phyloP scores from a whole-genome alignment of 2,113 vertebrate genomes.

The Podarcis cretensis region DNA sequence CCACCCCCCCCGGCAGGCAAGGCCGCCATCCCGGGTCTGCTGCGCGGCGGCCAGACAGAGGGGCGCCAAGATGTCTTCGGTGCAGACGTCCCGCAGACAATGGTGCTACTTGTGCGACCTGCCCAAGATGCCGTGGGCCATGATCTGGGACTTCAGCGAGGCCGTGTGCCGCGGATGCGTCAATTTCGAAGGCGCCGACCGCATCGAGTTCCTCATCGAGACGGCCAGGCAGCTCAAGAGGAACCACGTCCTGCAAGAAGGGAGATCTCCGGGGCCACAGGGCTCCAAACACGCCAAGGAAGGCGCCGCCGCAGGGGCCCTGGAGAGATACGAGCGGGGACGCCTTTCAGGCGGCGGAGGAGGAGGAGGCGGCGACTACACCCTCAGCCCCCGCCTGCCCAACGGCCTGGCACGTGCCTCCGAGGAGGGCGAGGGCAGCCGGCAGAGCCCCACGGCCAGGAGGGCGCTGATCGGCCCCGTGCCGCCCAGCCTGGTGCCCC shows the following conservation, averaged over 20 bases:
- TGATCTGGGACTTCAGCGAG: conserved; percentile 94
- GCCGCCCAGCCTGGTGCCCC: conserved; percentile 81
- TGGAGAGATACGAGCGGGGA: conserved; percentile 54
- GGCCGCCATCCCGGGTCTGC: background rate
- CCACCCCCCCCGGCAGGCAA: background rate
- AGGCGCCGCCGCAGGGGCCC: conserved; percentile 57
- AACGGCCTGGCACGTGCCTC: conserved; percentile 83
- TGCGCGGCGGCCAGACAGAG: background rate
- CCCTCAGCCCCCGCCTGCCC: conserved; percentile 72
- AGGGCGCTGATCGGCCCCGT: conserved; percentile 84
- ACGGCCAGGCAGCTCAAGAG: conserved; percentile 87
- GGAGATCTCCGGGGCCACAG: conserved; percentile 86
- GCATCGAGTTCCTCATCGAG: conserved; percentile 89
- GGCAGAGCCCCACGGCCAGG: conserved; percentile 83
- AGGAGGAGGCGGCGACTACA: conserved; percentile 74
- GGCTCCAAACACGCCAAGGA: conserved; percentile 75
- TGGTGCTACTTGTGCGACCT: conserved; percentile 94
- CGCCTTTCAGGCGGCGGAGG: conserved; percentile 42
- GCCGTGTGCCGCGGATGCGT: conserved; percentile 91
- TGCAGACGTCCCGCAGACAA: conserved; percentile 87
- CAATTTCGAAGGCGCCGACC: conserved; percentile 91
- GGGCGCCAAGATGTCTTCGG: conserved; percentile 59
- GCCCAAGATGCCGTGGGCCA: conserved; percentile 93
- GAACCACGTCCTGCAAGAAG: conserved; percentile 86
- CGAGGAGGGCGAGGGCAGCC: conserved; percentile 77